A percentile compares a stretch with the other conserved stretches of the same genome.
Conservation (phyloP, 2,113 vertebrate species). For the Pteruthius melanotis region DNA sequence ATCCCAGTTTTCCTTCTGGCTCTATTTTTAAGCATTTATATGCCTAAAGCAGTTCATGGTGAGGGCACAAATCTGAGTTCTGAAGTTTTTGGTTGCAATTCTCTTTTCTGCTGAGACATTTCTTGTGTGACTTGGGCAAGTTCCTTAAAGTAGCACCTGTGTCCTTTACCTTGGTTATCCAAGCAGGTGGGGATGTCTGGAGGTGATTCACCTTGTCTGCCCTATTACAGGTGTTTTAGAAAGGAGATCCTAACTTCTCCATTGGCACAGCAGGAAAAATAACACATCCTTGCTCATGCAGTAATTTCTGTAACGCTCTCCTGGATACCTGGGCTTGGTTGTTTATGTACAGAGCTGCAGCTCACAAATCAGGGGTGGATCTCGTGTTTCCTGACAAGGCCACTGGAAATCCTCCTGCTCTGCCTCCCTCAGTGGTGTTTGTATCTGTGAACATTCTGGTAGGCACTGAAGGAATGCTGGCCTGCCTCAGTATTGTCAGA, state of each 20-base stretch:
- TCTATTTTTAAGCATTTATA: neutral
- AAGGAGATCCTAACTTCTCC: neutral
- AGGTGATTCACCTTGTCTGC: neutral
- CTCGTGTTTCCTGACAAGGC: neutral
- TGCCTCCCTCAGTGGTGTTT: neutral
- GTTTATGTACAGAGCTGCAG: neutral
- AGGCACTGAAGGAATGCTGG: accelerated
- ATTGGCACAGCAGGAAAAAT: neutral
- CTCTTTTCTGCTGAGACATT: neutral
- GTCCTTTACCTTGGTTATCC: neutral
- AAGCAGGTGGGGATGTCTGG: neutral
- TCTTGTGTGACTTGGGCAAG: neutral
- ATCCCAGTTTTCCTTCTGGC: neutral
- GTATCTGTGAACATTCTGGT: neutral
- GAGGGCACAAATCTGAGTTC: neutral
- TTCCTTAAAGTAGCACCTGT: neutral
- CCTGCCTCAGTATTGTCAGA: neutral
- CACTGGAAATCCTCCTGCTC: neutral
- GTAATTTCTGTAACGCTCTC: neutral
- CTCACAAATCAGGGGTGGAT: neutral
- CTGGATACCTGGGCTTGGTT: neutral
- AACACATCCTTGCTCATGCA: neutral
- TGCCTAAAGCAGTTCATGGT: neutral
- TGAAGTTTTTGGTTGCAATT: neutral
- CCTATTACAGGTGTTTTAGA: neutral